Conservation (phyloP, 1,140 invertebrate genomes). For the Doryteuthis pealeii region DNA sequence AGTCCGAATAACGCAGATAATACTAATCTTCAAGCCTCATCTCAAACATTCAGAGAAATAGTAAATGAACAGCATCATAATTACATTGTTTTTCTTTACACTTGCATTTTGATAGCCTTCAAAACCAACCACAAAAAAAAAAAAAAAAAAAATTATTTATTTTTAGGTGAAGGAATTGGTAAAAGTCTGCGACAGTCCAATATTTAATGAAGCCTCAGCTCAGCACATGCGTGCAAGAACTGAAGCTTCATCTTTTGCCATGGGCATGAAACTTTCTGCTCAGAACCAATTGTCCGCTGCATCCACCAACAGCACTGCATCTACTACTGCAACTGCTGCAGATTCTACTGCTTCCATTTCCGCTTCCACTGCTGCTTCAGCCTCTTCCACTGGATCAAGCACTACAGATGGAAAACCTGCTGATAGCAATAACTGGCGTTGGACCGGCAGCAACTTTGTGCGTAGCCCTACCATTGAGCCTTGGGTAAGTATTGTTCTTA, state of each 20-base stretch:
- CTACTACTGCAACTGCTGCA: constrained; percentile 3
- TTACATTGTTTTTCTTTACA: too few species aligned
- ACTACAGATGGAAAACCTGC: constrained; percentile 62
- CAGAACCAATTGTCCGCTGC: not conserved
- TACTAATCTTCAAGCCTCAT: too few species aligned
- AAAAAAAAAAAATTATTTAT: too few species aligned
- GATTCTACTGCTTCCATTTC: constrained; percentile 9
- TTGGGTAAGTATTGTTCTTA: constrained; percentile 61
- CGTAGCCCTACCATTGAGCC: constrained; percentile 67
- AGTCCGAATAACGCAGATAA: too few species aligned
- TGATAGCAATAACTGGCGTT: constrained; percentile 34
- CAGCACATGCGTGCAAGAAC: constrained; percentile 30
- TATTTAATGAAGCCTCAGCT: constrained; percentile 39
- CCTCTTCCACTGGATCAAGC: constrained; percentile 5
- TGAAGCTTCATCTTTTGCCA: constrained; percentile 4
- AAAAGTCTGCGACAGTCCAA: constrained; percentile 40
- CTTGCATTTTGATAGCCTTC: too few species aligned
- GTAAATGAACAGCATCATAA: too few species aligned
- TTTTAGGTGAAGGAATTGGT: constrained; percentile 67
- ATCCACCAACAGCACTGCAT: not conserved
- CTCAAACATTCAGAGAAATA: too few species aligned
- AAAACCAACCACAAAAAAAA: too few species aligned
- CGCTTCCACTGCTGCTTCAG: constrained; percentile 3
- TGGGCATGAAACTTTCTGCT: not conserved
- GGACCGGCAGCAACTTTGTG: constrained; percentile 53